Percentiles rank a stretch among this genome's conserved stretches.
Evolutionary conservation across 2,797 vertebrate species (phyloP).

Genomic region (Gobio occitaniae): DNA sequence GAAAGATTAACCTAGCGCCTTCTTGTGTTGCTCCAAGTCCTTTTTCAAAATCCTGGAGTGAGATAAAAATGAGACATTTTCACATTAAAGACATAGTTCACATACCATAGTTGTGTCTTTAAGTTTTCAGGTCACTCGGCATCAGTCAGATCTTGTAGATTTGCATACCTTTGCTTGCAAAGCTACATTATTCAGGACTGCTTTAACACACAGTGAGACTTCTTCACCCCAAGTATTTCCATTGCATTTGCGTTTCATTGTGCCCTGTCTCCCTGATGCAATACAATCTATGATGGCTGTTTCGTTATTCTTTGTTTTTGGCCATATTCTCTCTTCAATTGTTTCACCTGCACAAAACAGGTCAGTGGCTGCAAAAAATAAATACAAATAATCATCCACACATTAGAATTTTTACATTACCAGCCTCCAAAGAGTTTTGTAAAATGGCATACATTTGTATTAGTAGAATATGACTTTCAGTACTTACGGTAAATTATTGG

Average conservation of each 20-base stretch:
- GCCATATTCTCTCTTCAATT: constrained; percentile 57
- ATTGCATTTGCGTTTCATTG: constrained; percentile 64
- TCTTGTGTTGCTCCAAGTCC: constrained; percentile 71
- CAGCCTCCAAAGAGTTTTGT: not conserved
- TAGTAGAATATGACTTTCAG: not conserved
- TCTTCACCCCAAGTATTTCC: not conserved
- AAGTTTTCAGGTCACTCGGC: not conserved
- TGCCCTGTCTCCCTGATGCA: constrained; percentile 55
- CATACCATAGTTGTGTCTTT: not conserved
- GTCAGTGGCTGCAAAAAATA: constrained; percentile 45
- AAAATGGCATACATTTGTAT: not conserved
- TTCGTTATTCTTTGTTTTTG: constrained; percentile 64
- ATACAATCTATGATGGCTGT: constrained; percentile 66
- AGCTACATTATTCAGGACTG: constrained; percentile 56
- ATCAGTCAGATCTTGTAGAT: not conserved
- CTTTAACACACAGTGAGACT: constrained; percentile 61
- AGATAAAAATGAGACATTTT: constrained; percentile 17
- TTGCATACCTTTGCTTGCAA: constrained; percentile 67
- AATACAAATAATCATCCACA: not conserved
- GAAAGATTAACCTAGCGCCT: constrained; percentile 68
- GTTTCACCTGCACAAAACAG: constrained; percentile 12
- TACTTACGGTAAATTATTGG: constrained; percentile 63
- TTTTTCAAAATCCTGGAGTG: constrained; percentile 67
- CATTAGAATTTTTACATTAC: not conserved
- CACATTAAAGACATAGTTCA: not conserved